These are phyloP conservation scores for Hypothenemus hampei DNA, from an alignment of 1,140 invertebrate genomes.

Conservation along the genomic window DNA sequence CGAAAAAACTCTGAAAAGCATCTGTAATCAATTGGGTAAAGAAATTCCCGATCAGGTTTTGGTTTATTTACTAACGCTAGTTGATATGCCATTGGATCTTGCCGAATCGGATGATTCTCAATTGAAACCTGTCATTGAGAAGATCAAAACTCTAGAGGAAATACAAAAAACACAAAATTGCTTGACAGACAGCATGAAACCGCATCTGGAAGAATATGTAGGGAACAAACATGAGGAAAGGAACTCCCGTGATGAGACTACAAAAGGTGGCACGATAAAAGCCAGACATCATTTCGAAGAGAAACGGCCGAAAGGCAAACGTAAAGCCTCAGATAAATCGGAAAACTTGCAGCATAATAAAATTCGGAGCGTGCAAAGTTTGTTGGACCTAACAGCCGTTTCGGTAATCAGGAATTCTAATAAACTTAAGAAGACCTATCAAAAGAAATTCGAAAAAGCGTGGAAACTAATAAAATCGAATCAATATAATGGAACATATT, in stretches of 20 bases:
- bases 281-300: not conserved
- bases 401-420: conserved; percentile 31
- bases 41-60: conserved; percentile 33
- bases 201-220: conserved; percentile 29
- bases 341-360: conserved; percentile 11
- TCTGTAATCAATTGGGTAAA: conserved; percentile 33
- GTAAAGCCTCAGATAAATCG: not conserved
- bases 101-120: conserved; percentile 14
- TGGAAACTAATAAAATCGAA: conserved; percentile 35
- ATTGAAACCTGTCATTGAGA: conserved; percentile 27
- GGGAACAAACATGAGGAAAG: conserved; percentile 6
- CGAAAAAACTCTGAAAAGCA: conserved; percentile 31
- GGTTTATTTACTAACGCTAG: conserved; percentile 35
- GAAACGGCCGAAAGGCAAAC: conserved; percentile 1
- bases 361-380: conserved; percentile 4
- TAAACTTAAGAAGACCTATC: conserved; percentile 28
- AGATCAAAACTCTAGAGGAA: conserved; percentile 21
- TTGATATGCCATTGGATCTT: conserved; percentile 33
- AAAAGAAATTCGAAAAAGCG: conserved; percentile 30
- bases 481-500: conserved; percentile 10
- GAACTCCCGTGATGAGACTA: too few relatives aligned
- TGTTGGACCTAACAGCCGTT: conserved; percentile 34
- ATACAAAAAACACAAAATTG: conserved; percentile 28
- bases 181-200: conserved; percentile 28
- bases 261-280: not conserved